Percentiles rank a stretch among this genome's conserved stretches.
These are phyloP conservation scores for Epiblema foenella DNA, from an alignment of 2,888 invertebrate genomes.

Conservation along the genomic window DNA sequence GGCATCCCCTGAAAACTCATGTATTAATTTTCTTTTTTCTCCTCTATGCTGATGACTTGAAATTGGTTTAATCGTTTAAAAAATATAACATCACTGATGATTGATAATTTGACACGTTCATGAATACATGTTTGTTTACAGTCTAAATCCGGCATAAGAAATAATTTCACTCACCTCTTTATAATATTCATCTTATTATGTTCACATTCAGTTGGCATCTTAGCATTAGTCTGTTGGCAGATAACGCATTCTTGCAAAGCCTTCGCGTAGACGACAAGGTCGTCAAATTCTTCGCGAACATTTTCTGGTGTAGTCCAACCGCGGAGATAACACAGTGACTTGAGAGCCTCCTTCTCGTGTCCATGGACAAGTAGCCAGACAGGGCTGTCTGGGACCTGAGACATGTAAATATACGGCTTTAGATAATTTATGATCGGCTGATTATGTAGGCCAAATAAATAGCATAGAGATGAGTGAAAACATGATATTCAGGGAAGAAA, in stretches of 20 bases:
- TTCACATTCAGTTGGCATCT: conserved; percentile 60
- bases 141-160: background rate
- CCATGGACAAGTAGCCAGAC: conserved; percentile 83
- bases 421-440: background rate
- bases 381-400: conserved; percentile 84
- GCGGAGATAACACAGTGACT: conserved; percentile 81
- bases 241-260: conserved; percentile 68
- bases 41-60: no score
- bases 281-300: conserved; percentile 77
- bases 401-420: conserved; percentile 1
- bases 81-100: background rate
- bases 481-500: no score
- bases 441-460: no score
- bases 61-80: no score
- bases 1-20: no score
- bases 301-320: conserved; percentile 81
- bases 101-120: background rate
- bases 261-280: conserved; percentile 70
- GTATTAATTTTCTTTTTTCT: no score
- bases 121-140: background rate
- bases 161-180: conserved; percentile 57
- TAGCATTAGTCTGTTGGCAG: conserved; percentile 61
- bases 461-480: no score
- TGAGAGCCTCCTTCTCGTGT: conserved; percentile 78
- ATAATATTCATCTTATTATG: conserved; percentile 67